Evolutionary conservation across 2,888 invertebrate species (phyloP), one percentile per base, ranked within the genome.

Genomic region (Synergus gifuensis): DNA sequence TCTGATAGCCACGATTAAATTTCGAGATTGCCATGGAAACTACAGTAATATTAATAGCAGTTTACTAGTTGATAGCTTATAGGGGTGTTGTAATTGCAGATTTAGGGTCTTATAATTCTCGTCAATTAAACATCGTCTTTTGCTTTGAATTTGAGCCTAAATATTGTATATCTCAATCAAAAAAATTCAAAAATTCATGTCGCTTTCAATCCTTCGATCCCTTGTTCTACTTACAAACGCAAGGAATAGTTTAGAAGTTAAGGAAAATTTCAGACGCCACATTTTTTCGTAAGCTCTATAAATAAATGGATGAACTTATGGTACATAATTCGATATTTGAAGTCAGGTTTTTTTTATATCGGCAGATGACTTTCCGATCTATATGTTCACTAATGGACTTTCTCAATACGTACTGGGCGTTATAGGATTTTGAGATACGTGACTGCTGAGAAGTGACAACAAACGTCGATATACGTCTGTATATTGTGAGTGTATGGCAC

Each of bases 371-470:
- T 54, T 73, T n/a, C 12, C 73, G 36, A 54, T 54, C 49, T 73
- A 73, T 73, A 73, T 54, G 73, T 73, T 36, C 36, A n/a, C 73
- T 73, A 73, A 73, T 73, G 73, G 73, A 73, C 73, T 73, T 54
- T 49, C 69, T 69, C 49, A 69, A 69, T 49, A 69, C 49, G n/a
- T 69, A 49, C 22, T 69, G 12, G 36, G 36, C 36, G 69, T 60
- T 60, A 60, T 60, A 22, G 44, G 44, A 69, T 73, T 54, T 54
- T 40, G 54, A 73, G 36, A 54, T 54, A 73, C 73, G 73, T 73
- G 73, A 73, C 73, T 73, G 54, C 4, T 73, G 36, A 73, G 73
- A n/a, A 54, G 36, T 36, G 73, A 73, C 36, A 36, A 49, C 36
- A 54, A 54, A 73, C 42, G 42, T 66, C 66, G n/a, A 42, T 36